Base-by-base conservation (phyloP, 2,113 vertebrate species). In the Tauraco erythrolophus region DNA sequence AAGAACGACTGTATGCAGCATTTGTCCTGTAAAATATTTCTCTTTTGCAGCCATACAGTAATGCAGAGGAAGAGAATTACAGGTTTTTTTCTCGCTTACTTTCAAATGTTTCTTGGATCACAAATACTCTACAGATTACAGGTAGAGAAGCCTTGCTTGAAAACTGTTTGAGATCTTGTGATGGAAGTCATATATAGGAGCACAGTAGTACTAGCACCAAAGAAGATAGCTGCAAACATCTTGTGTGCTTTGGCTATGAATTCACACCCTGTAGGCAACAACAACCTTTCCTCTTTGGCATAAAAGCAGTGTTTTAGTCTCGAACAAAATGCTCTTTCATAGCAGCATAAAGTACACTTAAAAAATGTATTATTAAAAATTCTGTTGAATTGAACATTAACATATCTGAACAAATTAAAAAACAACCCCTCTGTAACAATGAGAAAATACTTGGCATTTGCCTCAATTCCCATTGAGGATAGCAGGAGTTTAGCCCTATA, bases 311-410 rank as follows among this genome's bases (percentile, higher is more conserved):
- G 39, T 50, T 92, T 93, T 53, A 78, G 35, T 81, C 83, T 91
- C 23, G 25, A 95, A 92, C 28, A 94, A 91, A 94, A 79, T 54
- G 11, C 10, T 86, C 33, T 89, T 95, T 84, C 89, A 45, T 57
- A 75, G 48, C 48, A 84, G 17, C 19, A 94, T 19, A 87, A 92
- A 86, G 30, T n/a, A 84, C 25, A 11, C 71, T 90, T 87, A 1
- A 48, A 72, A 92, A 89, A 84, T 66, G 23, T 53, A 61, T 89
- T 81, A 82, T 91, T 89, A 93, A 91, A 80, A 88, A 68, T 85
- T 94, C 69, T 54, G 5, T 57, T 91, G 69, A 86, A 53, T 46
- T 24, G n/a, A 92, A 69, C 17, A 79, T 92, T 87, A 92, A 25
- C 45, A 88, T 72, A 82, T 82, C 77, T 87, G 53, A 96, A 94